Conservation (phyloP, 2,888 invertebrate species). For the Synergus laeviventris region DNA sequence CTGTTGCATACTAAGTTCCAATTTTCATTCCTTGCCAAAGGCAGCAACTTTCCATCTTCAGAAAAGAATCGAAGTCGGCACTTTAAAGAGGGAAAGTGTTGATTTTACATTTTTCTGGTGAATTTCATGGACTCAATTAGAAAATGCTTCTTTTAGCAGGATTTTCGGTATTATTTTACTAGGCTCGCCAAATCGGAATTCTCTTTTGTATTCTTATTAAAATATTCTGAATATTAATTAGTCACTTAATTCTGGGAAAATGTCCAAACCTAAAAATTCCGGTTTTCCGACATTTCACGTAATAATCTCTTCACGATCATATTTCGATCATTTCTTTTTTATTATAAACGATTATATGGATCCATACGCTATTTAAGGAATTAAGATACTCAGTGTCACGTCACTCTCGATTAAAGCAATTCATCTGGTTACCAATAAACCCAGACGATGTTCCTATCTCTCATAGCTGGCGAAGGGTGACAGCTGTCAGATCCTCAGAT, state of each 20-base stretch:
- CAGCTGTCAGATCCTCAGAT: slow-evolving; percentile 38
- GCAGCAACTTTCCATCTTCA: neutral
- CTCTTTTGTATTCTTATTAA: too few species aligned
- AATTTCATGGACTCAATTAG: neutral
- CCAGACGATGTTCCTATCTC: slow-evolving; percentile 36
- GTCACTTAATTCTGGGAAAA: too few species aligned
- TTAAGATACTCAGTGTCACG: neutral
- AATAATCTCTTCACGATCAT: too few species aligned
- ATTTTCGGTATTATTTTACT: too few species aligned
- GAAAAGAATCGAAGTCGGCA: slow-evolving; percentile 12
- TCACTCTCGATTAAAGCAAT: slow-evolving; percentile 28
- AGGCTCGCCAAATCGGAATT: too few species aligned
- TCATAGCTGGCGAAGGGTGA: slow-evolving; percentile 35
- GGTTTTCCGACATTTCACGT: too few species aligned
- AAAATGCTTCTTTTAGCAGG: too few species aligned
- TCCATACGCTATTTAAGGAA: neutral
- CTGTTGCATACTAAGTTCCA: slow-evolving; percentile 28
- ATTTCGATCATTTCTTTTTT: neutral
- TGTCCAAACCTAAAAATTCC: too few species aligned
- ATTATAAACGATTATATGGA: neutral
- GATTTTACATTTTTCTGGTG: slow-evolving; percentile 18
- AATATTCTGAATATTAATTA: too few species aligned
- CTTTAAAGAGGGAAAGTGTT: slow-evolving; percentile 3
- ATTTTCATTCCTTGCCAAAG: slow-evolving; percentile 13
- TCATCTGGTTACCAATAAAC: slow-evolving; percentile 33